These are phyloP conservation scores for Poicephalus gulielmi DNA, from an alignment of 2,113 vertebrate species.

Conservation along the genomic window DNA sequence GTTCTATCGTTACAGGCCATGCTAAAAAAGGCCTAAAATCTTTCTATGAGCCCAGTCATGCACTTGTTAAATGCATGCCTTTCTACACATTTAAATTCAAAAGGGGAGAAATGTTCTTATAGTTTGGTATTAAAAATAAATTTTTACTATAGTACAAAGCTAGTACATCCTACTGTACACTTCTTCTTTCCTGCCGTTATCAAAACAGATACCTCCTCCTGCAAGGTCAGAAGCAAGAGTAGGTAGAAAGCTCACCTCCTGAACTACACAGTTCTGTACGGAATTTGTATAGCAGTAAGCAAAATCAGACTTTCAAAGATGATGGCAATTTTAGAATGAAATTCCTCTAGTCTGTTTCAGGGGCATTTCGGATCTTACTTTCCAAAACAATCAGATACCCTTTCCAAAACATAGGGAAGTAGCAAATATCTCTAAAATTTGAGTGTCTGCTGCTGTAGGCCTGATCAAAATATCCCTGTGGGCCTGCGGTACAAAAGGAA, in stretches of 20 bases:
- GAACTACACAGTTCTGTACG: not conserved
- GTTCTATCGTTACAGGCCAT: not conserved
- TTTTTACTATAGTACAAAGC: not conserved
- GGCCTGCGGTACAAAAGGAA: not conserved
- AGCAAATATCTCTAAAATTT: not conserved
- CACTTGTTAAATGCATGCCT: not conserved
- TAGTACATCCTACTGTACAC: not conserved
- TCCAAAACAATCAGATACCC: not conserved
- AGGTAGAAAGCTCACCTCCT: not conserved
- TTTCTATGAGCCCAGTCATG: not conserved
- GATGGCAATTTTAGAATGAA: not conserved
- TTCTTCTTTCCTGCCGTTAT: not conserved
- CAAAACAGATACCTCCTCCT: not conserved
- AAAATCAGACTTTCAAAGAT: not conserved
- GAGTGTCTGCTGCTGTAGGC: not conserved
- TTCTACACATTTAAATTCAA: not conserved
- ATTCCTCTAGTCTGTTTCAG: not conserved
- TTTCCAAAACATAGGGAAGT: not conserved
- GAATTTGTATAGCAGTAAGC: not conserved
- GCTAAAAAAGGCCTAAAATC: not conserved
- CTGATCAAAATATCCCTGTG: not conserved
- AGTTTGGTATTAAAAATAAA: not conserved
- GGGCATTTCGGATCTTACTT: not conserved
- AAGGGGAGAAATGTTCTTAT: not conserved
- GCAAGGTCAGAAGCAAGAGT: not conserved